Evolutionary conservation across 2,113 vertebrate species (phyloP).

Genomic region (Eclectus roratus): DNA sequence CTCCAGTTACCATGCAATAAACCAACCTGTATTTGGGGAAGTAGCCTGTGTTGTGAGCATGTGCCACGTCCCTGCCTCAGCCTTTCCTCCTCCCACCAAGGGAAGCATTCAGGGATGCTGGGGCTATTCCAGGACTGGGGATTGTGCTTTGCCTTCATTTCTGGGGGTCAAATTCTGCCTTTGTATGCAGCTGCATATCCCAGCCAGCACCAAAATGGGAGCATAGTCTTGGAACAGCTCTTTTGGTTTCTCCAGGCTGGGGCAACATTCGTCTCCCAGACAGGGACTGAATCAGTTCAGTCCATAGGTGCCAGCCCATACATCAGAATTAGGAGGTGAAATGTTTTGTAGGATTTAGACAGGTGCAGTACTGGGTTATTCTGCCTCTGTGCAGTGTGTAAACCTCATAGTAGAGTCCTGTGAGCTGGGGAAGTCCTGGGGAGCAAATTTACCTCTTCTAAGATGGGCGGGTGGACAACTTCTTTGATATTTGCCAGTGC

Average conservation of each 20-base stretch:
- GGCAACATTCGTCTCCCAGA: not conserved
- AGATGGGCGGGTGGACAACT: not conserved
- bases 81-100: not conserved
- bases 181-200: not conserved
- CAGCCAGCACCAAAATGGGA: not conserved
- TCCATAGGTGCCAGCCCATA: fast-evolving
- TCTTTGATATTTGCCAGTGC: conserved; percentile 70
- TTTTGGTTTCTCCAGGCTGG: not conserved
- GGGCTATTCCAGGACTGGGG: not conserved
- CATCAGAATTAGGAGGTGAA: not conserved
- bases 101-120: fast-evolving
- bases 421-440: not conserved
- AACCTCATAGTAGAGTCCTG: not conserved
- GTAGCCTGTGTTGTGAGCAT: not conserved
- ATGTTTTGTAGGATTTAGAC: not conserved
- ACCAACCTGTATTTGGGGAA: not conserved
- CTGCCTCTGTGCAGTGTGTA: not conserved
- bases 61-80: not conserved
- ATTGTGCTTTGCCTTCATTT: not conserved
- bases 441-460: conserved; percentile 47
- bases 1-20: not conserved
- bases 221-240: not conserved
- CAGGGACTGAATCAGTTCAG: not conserved
- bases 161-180: not conserved
- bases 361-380: not conserved